Evolutionary conservation across 2,797 vertebrate genomes (phyloP), one percentile per base, ranked within the genome.

Genomic region (Potorous gilbertii): DNA sequence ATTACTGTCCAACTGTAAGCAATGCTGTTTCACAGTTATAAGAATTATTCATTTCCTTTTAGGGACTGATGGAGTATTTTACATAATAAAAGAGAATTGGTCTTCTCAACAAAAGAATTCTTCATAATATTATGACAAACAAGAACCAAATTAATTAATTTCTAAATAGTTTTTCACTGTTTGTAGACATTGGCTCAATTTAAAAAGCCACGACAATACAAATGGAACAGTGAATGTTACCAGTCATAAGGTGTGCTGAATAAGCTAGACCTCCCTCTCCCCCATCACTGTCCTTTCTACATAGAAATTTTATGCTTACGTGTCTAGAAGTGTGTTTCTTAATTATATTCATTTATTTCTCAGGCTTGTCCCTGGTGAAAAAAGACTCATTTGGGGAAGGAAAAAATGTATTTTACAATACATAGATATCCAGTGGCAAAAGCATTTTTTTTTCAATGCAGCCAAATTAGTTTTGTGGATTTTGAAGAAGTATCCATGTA

Each of bases 41-140:
- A 93, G 81, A 95, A 62, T 90, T 96, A 10, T 89, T 96, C 31
- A 55, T 95, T 94, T 66, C 59, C 59, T 97, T 13, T 34, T 54
- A 95, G 66, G 93, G 16, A 93, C 34, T 91, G 95, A 50, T 95
- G 93, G 56, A 4, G n/a, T 93, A 18, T 90, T 93, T 94, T 54
- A 66, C 55, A 62, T 9, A 34, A 54, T 94, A 54, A 96, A 95
- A 96, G 40, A 50, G 93, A 95, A 57, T 10, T 2, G 46, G 52
- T 81, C 59, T 92, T 90, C 18, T 59, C 54, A 95, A 90, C 91
- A 95, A 50, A 95, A 66, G 59, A 27, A 89, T 93, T 94, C 66
- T 92, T 91, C 55, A 93, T 11, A 87, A 10, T 89, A 34, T 24
- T 66, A 93, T 93, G 93, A 18, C 90, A 55, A 91, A 54, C 56